Evolutionary conservation across 2,888 invertebrate genomes (phyloP).

Genomic region (Netelia inedita): DNA sequence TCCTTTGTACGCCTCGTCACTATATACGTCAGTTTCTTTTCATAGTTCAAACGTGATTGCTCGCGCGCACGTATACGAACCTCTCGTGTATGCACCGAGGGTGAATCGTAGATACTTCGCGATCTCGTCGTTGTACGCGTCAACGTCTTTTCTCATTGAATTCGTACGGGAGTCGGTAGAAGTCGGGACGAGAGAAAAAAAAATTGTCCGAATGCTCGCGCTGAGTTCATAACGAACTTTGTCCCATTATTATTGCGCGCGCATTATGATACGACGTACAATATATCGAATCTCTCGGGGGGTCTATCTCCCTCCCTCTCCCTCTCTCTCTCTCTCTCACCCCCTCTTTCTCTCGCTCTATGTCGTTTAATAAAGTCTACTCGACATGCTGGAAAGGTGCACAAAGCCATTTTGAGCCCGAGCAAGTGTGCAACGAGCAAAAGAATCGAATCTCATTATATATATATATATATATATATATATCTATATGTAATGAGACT

Average conservation of each 20-base stretch:
- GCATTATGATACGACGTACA: slow-evolving; percentile 40
- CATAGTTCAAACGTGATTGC: not conserved
- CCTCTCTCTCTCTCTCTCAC: not conserved
- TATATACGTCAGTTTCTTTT: not conserved
- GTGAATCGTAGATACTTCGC: too few species aligned
- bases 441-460: slow-evolving; percentile 1
- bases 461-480: not conserved
- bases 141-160: slow-evolving; percentile 54
- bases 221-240: slow-evolving; percentile 56
- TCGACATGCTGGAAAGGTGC: slow-evolving; percentile 43
- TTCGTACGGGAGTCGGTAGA: slow-evolving; percentile 20
- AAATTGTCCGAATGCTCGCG: slow-evolving; percentile 18
- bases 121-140: slow-evolving; percentile 36
- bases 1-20: too few species aligned
- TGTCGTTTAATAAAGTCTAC: slow-evolving; percentile 53
- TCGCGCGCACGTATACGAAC: not conserved
- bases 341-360: not conserved
- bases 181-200: slow-evolving; percentile 24
- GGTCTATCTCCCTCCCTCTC: slow-evolving; percentile 32
- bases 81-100: too few species aligned
- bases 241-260: slow-evolving; percentile 57
- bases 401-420: slow-evolving; percentile 47
- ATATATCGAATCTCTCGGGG: slow-evolving; percentile 61
- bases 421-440: slow-evolving; percentile 52
- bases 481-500: not conserved